These are phyloP conservation scores for Cheilosia vernalis DNA, from an alignment of 2,888 invertebrate species.

Conservation along the genomic window DNA sequence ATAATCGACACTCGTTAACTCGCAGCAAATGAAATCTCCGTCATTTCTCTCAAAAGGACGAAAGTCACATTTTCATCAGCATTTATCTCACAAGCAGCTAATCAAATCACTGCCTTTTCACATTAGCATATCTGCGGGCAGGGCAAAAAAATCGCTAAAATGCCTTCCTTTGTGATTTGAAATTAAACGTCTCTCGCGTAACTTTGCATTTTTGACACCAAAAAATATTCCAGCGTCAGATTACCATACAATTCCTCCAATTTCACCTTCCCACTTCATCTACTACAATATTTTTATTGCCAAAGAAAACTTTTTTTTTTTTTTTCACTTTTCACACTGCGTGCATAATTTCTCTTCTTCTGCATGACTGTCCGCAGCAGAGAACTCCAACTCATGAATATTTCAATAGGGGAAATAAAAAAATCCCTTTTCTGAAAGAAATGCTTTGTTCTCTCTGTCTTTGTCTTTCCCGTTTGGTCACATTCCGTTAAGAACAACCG, in stretches of 20 bases:
- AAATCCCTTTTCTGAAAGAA: slow-evolving; percentile 59
- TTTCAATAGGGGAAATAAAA: slow-evolving; percentile 70
- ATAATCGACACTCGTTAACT: too few species aligned
- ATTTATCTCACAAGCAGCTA: slow-evolving; percentile 4
- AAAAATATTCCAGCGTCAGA: slow-evolving; percentile 3
- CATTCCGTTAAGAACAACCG: slow-evolving; percentile 19
- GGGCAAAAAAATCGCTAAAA: slow-evolving; percentile 4
- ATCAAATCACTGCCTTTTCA: slow-evolving; percentile 29
- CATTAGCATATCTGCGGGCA: slow-evolving; percentile 18
- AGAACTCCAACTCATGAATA: slow-evolving; percentile 67
- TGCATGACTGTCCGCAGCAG: slow-evolving; percentile 40
- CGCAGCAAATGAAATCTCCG: not conserved
- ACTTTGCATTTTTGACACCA: slow-evolving; percentile 18
- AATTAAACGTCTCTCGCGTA: slow-evolving; percentile 32
- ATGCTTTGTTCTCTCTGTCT: not conserved
- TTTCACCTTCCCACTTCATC: slow-evolving; percentile 8
- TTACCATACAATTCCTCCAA: slow-evolving; percentile 16
- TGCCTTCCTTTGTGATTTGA: slow-evolving; percentile 33
- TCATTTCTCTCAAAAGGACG: not conserved
- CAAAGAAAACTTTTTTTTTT: slow-evolving; percentile 20
- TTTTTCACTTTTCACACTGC: slow-evolving; percentile 47
- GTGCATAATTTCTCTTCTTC: slow-evolving; percentile 62
- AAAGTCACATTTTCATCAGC: not conserved
- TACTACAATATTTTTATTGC: slow-evolving; percentile 11
- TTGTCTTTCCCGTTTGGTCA: slow-evolving; percentile 14